Evolutionary conservation across 2,113 vertebrate genomes (phyloP).

Genomic region (Caranx ignobilis): DNA sequence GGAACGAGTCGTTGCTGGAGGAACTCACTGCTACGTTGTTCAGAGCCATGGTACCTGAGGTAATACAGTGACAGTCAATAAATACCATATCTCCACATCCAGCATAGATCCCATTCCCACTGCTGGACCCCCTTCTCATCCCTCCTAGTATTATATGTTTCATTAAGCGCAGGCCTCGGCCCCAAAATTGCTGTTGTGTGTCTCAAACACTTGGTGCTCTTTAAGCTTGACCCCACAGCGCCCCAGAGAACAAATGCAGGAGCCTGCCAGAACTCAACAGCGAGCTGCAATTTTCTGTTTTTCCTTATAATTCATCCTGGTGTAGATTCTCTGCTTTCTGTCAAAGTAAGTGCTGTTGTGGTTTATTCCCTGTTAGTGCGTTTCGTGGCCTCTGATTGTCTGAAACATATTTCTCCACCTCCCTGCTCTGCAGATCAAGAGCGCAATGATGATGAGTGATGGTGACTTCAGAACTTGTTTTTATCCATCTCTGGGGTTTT

Average conservation of each 20-base stretch:
- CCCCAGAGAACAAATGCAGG: constrained; percentile 42
- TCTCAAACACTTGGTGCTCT: constrained; percentile 65
- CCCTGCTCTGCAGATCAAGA: constrained; percentile 68
- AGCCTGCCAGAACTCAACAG: constrained; percentile 37
- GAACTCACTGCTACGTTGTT: constrained; percentile 89
- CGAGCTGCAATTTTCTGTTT: constrained; percentile 47
- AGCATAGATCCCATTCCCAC: constrained; percentile 12
- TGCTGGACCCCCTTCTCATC: constrained; percentile 16
- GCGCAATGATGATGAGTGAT: constrained; percentile 77
- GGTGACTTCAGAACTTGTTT: constrained; percentile 73
- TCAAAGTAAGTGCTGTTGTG: constrained; percentile 68
- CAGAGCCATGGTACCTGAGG: constrained; percentile 89
- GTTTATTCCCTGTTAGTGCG: constrained; percentile 57
- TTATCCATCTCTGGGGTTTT: constrained; percentile 75
- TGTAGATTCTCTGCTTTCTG: constrained; percentile 68
- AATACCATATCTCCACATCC: constrained; percentile 21
- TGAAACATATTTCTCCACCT: constrained; percentile 66
- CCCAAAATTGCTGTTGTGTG: constrained; percentile 55
- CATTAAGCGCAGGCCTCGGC: constrained; percentile 44
- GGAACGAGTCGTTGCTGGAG: constrained; percentile 74
- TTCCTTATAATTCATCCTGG: constrained; percentile 58
- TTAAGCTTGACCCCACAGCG: constrained; percentile 26
- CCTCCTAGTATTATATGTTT: constrained; percentile 32
- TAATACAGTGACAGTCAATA: constrained; percentile 49
- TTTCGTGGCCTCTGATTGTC: constrained; percentile 71